phyloP scores from a whole-genome alignment of 1,140 invertebrate species.

The Sinonovacula constricta region DNA sequence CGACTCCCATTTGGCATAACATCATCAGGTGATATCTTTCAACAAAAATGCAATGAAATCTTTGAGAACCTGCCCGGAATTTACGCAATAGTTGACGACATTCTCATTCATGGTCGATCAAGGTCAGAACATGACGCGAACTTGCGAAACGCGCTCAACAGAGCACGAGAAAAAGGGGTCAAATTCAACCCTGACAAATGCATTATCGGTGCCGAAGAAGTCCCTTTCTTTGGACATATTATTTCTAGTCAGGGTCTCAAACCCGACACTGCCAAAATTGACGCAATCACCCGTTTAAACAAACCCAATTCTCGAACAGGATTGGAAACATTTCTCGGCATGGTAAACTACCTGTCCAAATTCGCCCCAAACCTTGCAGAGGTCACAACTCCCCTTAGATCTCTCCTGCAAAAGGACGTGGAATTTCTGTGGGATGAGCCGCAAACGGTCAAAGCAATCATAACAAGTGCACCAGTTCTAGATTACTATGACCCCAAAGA shows the following conservation, averaged over 20 bases:
- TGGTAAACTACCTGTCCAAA: not conserved
- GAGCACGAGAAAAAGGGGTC: not conserved
- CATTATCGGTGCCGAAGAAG: not conserved
- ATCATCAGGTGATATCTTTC: not conserved
- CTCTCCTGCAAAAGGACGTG: too few species aligned
- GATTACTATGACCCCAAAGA: slow-evolving; percentile 43
- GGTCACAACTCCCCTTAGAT: too few species aligned
- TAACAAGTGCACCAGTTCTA: slow-evolving; percentile 38
- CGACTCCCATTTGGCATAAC: not conserved
- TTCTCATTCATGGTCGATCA: too few species aligned
- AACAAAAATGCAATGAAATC: too few species aligned
- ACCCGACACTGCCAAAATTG: not conserved
- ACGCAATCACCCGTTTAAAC: not conserved
- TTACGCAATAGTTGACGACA: too few species aligned
- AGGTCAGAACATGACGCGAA: not conserved
- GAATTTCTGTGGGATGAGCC: too few species aligned
- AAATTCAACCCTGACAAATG: not conserved
- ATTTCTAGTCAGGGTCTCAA: too few species aligned
- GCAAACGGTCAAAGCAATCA: slow-evolving; percentile 50
- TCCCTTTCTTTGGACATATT: too few species aligned
- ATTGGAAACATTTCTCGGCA: not conserved
- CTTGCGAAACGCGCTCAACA: not conserved
- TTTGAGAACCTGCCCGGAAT: too few species aligned
- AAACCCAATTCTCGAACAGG: slow-evolving; percentile 12
- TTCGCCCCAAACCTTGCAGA: too few species aligned